Evolutionary conservation across 2,888 invertebrate species (phyloP), one percentile per base, ranked within the genome.

Genomic region (Tetranychus truncatus): DNA sequence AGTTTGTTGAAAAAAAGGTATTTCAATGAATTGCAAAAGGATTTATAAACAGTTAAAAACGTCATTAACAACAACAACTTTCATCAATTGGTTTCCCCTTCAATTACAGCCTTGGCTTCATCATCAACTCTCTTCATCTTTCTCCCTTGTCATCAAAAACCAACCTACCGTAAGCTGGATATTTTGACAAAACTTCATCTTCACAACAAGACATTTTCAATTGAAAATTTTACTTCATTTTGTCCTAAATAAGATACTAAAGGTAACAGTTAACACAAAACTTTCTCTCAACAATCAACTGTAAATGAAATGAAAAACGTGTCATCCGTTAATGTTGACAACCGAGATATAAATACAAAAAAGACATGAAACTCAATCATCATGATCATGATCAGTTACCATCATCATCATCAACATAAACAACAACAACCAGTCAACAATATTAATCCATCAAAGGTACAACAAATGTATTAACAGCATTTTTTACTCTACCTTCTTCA

Each of bases 291-390:
- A 15, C 55, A 55, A 55, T 55, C 55, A 55, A 15, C 11, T 55
- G 15, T 15, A 9, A 55, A 55, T 55, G 9, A 15, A 55, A 55
- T 15, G 15, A 55, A 55, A 55, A 55, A 55, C 55, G 55, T 55
- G 55, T 55, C 55, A 55, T 55, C 55, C 55, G 55, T 55, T 55
- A 55, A 55, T 55, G 55, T 55, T 55, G 55, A 55, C 55, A 55
- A 55, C 11, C 55, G 55, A 55, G 55, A 55, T 55, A 55, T 15
- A 55, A 55, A 55, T 15, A 15, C 55, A 55, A 15, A 9, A 55
- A 15, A 9, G 15, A 55, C 55, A 55, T 55, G 55, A 55, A 55
- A 55, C 55, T 55, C 55, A 55, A 55, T 55, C 55, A 55, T 15
- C 55, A 55, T 55, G 55, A 55, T 55, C 55, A 55, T 55, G 11